Evolutionary conservation across 1,140 invertebrate species (phyloP).

Genomic region (Reticulitermes speratus): DNA sequence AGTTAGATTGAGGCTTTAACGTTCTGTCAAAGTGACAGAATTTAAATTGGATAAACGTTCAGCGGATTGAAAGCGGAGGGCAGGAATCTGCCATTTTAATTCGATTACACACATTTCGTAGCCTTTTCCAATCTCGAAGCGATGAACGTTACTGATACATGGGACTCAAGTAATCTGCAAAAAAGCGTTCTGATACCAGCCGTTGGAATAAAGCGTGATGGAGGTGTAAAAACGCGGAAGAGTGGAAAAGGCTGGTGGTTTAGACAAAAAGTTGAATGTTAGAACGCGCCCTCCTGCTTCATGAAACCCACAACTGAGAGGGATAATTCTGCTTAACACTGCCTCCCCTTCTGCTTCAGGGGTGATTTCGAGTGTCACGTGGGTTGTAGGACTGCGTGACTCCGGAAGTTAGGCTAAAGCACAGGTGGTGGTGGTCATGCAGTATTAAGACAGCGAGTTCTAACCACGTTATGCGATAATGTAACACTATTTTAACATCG

Average conservation of each 20-base stretch:
- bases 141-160: background rate
- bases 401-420: no score
- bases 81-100: background rate
- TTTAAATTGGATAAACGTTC: background rate
- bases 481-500: no score
- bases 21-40: background rate
- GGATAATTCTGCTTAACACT: background rate
- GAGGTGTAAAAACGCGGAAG: background rate
- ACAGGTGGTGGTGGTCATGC: no score
- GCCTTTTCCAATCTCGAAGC: background rate
- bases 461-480: no score
- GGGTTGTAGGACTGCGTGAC: no score
- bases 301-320: background rate
- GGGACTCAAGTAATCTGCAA: background rate
- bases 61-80: background rate
- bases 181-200: background rate
- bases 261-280: background rate
- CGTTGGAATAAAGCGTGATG: background rate
- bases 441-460: no score
- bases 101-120: background rate
- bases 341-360: background rate
- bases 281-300: background rate
- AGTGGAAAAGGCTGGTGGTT: background rate
- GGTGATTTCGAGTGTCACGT: no score
- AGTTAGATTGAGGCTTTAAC: background rate